Base-by-base conservation (phyloP, 2,888 invertebrate genomes). In the Agrenia bidenticulata region DNA sequence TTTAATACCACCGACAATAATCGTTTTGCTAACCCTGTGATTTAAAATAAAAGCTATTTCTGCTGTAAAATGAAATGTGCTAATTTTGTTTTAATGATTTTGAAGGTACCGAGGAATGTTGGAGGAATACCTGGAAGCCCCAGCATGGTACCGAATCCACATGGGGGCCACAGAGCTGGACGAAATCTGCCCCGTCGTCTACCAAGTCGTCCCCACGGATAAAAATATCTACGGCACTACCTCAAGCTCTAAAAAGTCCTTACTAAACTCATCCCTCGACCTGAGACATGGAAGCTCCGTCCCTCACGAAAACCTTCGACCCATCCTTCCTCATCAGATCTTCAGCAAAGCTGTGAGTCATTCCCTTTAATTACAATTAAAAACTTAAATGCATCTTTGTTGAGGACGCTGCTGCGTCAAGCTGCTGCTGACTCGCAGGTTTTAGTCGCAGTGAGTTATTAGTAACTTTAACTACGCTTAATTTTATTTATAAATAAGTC, bases 81-180 rank as follows among this genome's bases (percentile, higher is more conserved):
- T n/a, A n/a, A n/a, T n/a, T n/a, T n/a, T n/a, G n/a, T n/a, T n/a
- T n/a, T n/a, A n/a, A n/a, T n/a, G n/a, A n/a, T n/a, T n/a, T n/a
- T n/a, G 11, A 49, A 75, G 75, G 64, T 75, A 75, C 60, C 73
- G 75, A 57, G 73, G 73, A 66, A 75, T 75, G 71, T 66, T 75
- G 60, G 71, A 72, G 62, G 72, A 71, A 57, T 72, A 72, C 62
- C 64, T 73, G 61, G 70, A 73, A 65, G 68, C 73, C 41, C 75
- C 75, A 37, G 59, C 68, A 11, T 75, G 75, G 75, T 75, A 68
- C 49, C 67, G 70, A 45, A 66, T 66, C 45, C 75, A 73, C 59
- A 71, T 72, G 71, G 72, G 73, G 11, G 64, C 67, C 21, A 70
- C 72, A n/a, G 75, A 75, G 32, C 59, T 75, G 61, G 73, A 75